Percentiles rank a stretch among this genome's conserved stretches.
phyloP scores from a whole-genome alignment of 2,888 invertebrate species.

The Patella caerulea region DNA sequence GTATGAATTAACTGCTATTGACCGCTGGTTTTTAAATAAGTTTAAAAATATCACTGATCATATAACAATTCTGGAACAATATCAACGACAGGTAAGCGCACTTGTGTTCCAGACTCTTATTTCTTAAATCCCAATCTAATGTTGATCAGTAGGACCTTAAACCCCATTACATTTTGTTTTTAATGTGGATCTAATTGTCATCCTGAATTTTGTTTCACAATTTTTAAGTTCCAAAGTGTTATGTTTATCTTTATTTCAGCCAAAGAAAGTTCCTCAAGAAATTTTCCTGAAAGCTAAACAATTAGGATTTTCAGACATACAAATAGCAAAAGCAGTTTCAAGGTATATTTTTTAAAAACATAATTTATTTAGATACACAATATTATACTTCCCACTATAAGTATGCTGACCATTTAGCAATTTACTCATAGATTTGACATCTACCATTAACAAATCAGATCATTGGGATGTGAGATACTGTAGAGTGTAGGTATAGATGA shows the following conservation, averaged over 20 bases:
- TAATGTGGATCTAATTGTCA: background rate
- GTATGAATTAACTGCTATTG: conserved; percentile 95
- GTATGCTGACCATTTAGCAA: no score
- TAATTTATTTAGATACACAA: background rate
- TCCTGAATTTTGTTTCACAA: no score
- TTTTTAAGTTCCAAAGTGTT: no score
- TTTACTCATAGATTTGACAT: background rate
- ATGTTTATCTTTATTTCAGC: conserved; percentile 34
- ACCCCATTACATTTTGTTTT: background rate
- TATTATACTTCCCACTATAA: no score
- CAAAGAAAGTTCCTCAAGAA: conserved; percentile 65
- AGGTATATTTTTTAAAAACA: conserved; percentile 56
- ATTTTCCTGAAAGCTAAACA: conserved; percentile 87
- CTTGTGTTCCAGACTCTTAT: background rate
- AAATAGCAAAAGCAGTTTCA: conserved; percentile 81
- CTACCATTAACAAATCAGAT: background rate
- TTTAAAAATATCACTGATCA: conserved; percentile 91
- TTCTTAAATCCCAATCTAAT: background rate
- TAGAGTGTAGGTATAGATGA: no score
- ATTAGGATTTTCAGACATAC: conserved; percentile 96
- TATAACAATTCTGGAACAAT: conserved; percentile 79
- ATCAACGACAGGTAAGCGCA: conserved; percentile 48
- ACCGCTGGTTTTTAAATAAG: conserved; percentile 95
- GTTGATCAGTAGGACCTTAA: background rate
- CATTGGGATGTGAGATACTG: no score